Evolutionary conservation across 2,888 invertebrate species (phyloP), one percentile per base, ranked within the genome.

Genomic region (Sinodicranocentrus sp.): DNA sequence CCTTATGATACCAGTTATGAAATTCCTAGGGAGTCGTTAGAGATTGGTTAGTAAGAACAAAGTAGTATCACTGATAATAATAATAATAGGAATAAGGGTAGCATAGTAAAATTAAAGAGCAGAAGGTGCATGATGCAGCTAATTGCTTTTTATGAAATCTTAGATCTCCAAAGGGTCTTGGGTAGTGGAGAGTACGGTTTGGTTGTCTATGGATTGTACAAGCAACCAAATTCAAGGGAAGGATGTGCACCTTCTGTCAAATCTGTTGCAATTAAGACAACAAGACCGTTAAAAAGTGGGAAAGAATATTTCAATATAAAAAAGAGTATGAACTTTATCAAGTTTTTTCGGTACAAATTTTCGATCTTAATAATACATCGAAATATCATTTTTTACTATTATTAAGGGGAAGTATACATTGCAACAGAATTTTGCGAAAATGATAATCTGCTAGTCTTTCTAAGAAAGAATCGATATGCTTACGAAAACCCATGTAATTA

Each of bases 211-310:
- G 84, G 80, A 8, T 23, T 80, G 17, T 84, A 80, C 28, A 75
- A 84, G 19, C 68, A 84, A 19, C 63, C 73, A 0, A 75, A 75
- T 33, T 68, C 73, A 6, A 25, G 57, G 0, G 39, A 48, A 1
- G 68, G 75, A 17, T 19, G 28, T 0, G 13, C 26, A 5, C 75
- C 73, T 1, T 10, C 39, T 8, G 82, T 73, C 2, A 75, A 75
- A 39, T 54, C 75, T 17, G 80, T 85, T 15, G 85, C 85, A 13
- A 59, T 85, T n/a, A 85, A 85, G 68, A 85, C 85, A n/a, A 68
- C 68, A 8, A 83, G 84, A 25, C 85, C 85, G 1, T 26, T 78
- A 28, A 71, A 52, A 5, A 57, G 26, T 48, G 82, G 77, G 0
- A 75, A 76, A 15, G 67, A 70, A 19, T 54, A 15, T 33, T 85